phyloP scores from a whole-genome alignment of 2,888 invertebrate species.

The Glyphotaelius pellucidus region DNA sequence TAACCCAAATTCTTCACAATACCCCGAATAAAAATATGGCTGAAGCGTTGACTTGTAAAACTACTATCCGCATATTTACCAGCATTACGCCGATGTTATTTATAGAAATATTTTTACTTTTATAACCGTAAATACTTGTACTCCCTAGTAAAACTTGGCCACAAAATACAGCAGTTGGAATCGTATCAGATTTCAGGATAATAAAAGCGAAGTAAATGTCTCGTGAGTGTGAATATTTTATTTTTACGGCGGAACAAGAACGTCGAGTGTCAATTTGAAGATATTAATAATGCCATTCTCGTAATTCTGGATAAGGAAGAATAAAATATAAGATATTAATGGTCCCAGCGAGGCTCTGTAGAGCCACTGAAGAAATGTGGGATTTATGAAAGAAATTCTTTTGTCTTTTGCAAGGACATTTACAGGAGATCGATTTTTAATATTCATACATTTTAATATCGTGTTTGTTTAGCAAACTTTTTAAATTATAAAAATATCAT shows the following conservation, averaged over 20 bases:
- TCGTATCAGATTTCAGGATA: constrained; percentile 45
- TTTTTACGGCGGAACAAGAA: constrained; percentile 42
- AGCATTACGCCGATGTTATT: neutral
- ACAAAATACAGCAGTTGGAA: constrained; percentile 21
- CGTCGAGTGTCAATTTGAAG: constrained; percentile 43
- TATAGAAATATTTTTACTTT: neutral
- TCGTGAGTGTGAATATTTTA: constrained; percentile 41
- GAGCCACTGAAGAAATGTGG: neutral
- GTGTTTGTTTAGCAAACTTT: neutral
- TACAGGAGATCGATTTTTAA: neutral
- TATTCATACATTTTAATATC: neutral
- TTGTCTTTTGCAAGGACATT: neutral
- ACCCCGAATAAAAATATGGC: neutral
- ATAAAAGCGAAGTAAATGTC: constrained; percentile 45
- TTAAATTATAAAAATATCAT: too few species aligned
- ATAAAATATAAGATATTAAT: constrained; percentile 42
- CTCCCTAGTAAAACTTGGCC: neutral
- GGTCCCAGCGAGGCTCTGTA: neutral
- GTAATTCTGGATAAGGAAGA: constrained; percentile 42
- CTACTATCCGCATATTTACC: neutral
- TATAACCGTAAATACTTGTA: neutral
- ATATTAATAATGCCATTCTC: constrained; percentile 44
- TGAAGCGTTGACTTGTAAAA: neutral
- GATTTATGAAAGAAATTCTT: neutral
- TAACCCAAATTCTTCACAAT: neutral